These are phyloP conservation scores for Ciconia stormi DNA, from an alignment of 2,113 vertebrate species.

Conservation along the genomic window DNA sequence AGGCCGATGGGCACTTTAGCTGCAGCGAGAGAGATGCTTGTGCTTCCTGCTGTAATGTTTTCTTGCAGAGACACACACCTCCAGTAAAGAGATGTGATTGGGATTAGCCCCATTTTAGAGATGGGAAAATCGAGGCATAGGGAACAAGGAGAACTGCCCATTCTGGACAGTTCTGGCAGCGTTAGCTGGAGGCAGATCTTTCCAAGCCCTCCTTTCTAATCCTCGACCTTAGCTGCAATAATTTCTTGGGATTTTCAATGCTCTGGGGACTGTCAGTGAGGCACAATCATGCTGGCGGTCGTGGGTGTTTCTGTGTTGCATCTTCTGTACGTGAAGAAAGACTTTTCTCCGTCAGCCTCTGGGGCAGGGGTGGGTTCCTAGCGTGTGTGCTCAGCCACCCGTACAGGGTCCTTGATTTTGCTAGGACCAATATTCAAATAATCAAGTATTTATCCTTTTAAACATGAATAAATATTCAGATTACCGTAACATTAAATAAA, in stretches of 20 bases:
- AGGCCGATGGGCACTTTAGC: not conserved
- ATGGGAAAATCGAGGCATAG: not conserved
- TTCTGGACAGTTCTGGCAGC: not conserved
- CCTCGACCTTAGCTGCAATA: not conserved
- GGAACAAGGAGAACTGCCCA: not conserved
- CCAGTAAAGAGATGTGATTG: not conserved
- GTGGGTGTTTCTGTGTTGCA: rapidly evolving
- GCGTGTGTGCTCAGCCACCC: not conserved
- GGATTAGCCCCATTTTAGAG: not conserved
- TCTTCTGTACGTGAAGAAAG: not conserved
- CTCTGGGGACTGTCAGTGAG: not conserved
- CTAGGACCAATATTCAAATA: not conserved
- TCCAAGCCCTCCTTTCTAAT: not conserved
- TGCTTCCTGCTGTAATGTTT: not conserved
- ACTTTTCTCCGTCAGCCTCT: not conserved
- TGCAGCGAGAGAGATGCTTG: not conserved
- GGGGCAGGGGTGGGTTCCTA: not conserved
- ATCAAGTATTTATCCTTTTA: not conserved
- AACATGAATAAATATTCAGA: not conserved
- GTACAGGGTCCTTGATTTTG: not conserved
- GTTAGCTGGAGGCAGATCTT: not conserved
- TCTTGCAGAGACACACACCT: not conserved
- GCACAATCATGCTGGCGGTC: rapidly evolving
- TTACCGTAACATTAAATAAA: not conserved
- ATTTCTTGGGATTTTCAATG: not conserved